Evolutionary conservation across 2,888 invertebrate genomes (phyloP).

Genomic region (Hylaea fasciaria): DNA sequence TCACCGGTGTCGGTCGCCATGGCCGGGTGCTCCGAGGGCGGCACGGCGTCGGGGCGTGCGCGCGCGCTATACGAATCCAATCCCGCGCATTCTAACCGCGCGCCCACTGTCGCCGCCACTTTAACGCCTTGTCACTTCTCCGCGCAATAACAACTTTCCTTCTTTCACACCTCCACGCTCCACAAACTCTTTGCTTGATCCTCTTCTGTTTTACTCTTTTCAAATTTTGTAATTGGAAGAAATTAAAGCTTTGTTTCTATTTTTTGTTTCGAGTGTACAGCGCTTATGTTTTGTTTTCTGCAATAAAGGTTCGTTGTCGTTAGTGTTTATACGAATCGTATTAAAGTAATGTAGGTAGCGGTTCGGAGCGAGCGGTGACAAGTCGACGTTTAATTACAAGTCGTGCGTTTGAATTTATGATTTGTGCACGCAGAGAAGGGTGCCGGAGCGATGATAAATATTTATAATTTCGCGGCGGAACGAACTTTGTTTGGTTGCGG

Average conservation of each 20-base stretch:
- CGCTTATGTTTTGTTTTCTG: constrained; percentile 59
- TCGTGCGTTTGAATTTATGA: constrained; percentile 44
- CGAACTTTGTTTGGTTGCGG: constrained; percentile 38
- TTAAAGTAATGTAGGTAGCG: constrained; percentile 20
- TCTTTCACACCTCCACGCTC: constrained; percentile 46
- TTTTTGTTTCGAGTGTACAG: constrained; percentile 48
- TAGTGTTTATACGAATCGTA: constrained; percentile 36
- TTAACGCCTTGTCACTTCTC: constrained; percentile 66
- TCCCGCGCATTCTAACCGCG: constrained; percentile 81
- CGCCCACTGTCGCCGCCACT: constrained; percentile 77
- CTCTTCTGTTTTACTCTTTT: constrained; percentile 9
- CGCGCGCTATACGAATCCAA: constrained; percentile 79
- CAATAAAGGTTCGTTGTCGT: constrained; percentile 43
- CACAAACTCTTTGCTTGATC: constrained; percentile 5
- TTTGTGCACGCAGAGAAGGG: constrained; percentile 51
- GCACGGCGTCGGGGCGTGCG: constrained; percentile 80
- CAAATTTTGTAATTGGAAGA: constrained; percentile 40
- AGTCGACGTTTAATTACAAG: constrained; percentile 43
- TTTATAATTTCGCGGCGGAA: constrained; percentile 42
- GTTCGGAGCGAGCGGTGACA: constrained; percentile 53
- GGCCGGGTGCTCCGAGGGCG: constrained; percentile 81
- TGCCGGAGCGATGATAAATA: constrained; percentile 44
- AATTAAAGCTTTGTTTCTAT: constrained; percentile 58
- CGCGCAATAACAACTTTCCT: constrained; percentile 41
- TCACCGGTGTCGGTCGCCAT: constrained; percentile 84